Evolutionary conservation across 1,140 invertebrate species (phyloP), one percentile per base, ranked within the genome.

Genomic region (Telenomus remus): DNA sequence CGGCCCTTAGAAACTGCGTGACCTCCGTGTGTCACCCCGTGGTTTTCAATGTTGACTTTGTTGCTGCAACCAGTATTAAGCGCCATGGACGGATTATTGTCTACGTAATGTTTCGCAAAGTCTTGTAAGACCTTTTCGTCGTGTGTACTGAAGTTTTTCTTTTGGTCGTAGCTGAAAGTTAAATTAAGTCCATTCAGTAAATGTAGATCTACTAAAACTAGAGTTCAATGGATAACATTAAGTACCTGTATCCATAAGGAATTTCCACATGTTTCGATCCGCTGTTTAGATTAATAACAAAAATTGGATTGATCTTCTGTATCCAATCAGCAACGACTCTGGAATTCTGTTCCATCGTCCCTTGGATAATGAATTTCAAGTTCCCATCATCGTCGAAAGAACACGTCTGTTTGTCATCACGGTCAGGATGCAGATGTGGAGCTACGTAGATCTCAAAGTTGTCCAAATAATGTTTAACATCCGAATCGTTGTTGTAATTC

Each of bases 231-330:
- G n/a, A n/a, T n/a, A 27, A 27, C 1, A 27, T 27, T 27, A 27
- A 27, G 19, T 80, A 79, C 16, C 75, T 73, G 9, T 48, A 33
- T 10, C 76, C 82, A 55, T 78, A 85, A 1, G 88, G 87, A 35
- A 88, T 86, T 72, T 87, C 84, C 0, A 89, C 76, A 48, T 86
- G 86, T 11, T 66, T 74, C 0, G 83, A 83, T 8, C 87, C 88
- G 33, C 73, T 85, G 16, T 83, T 84, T 0, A 89, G 76, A 79
- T 86, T 87, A 5, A 89, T 57, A 0, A 82, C 74, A n/a, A 88
- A 27, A 4, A 85, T 34, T 0, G 87, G 73, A 37, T 87, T 84
- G 1, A 86, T 27, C 6, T 82, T 43, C 11, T 80, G 57, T 8
- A 88, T 79, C 87, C 87, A 89, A 54, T 83, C 56, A 8, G 56